Base-by-base conservation (phyloP, 2,888 invertebrate genomes). In the Mesodorylaimus sp. region DNA sequence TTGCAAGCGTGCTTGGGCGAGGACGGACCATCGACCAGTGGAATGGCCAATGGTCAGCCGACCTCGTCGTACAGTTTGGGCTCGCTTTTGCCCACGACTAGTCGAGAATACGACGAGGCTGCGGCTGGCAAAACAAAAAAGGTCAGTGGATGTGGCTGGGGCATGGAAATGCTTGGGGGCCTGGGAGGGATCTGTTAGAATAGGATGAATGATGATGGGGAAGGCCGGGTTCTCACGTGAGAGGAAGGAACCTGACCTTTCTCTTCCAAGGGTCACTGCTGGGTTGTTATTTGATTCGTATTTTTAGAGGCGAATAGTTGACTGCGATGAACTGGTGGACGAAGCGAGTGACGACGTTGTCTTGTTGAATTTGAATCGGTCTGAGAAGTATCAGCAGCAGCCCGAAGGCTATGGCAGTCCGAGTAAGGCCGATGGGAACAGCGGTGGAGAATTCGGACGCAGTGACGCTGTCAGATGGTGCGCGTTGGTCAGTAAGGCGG, bases 1-100 rank as follows among this genome's bases (percentile, higher is more conserved):
- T 62, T 77, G 46, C 73, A 73, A 59, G 72, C 74, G 1, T 37
- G 42, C 24, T 2, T 41, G 7, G 47, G 44, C 16, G 44, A 26
- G 46, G 48, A 25, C 29, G n/a, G 23, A n/a, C 21, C 7, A 27
- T 7, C 44, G 5, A 26, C 44, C 27, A 43, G 27, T 27, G 26
- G 21, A 10, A 27, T 7, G 27, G 16, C 41, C 7, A n/a, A n/a
- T n/a, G n/a, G n/a, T n/a, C n/a, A n/a, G n/a, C n/a, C n/a, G n/a
- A 28, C 46, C 7, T 5, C n/a, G 2, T 47, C 41, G 3, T n/a
- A n/a, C n/a, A 38, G 42, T 23, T 28, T 53, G 39, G 37, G 52
- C 3, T 23, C 41, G 28, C 29, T 28, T 3, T 26, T 41, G 44
- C 44, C 38, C 10, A 16, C 7, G 10, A 48, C 49, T 21, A 48